Evolutionary conservation across 2,113 vertebrate genomes (phyloP), one percentile per base, ranked within the genome.

Genomic region (Ictidomys tridecemlineatus): DNA sequence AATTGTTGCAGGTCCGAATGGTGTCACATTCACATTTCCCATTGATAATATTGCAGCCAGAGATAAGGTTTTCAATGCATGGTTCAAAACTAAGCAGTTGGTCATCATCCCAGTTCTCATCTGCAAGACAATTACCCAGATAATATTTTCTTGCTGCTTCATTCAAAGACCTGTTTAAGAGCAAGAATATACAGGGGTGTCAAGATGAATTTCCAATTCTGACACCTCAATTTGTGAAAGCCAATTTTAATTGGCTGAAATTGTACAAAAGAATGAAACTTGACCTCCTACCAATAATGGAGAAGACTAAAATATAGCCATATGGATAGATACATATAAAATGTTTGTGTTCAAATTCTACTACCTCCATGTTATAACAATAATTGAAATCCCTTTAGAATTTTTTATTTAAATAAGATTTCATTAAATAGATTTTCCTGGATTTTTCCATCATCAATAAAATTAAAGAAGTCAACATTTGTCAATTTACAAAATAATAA

Each of bases 71-170:
- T 98, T 99, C 99, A 95, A 99, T 99, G 99, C 99, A 99, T 0
- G 99, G 99, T 96, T 99, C 99, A 98, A 99, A 99, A 98, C 99
- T 99, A 97, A 99, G 98, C 91, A 99, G 99, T 89, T 99, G 99
- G 98, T 99, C 99, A 89, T 99, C 99, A 88, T 99, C 99, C 99
- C 99, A 99, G 98, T 99, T 99, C 98, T 99, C 99, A 98, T 99
- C 99, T 99, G 98, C 82, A 98, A 98, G 98, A 82, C 98, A 98
- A 98, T 73, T 17, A 84, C 12, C 34, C 87, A 97, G 94, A 98
- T 73, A 79, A 86, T 48, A 97, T 97, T 91, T 92, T 97, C 74
- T 95, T 95, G 92, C 53, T 76, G 74, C 96, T 98, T 22, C 17
- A 74, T 58, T 93, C 82, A 84, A 96, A 88, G 82, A 65, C 32